phyloP scores from a whole-genome alignment of 2,113 vertebrate species.

The Ivindomyrus marchei region DNA sequence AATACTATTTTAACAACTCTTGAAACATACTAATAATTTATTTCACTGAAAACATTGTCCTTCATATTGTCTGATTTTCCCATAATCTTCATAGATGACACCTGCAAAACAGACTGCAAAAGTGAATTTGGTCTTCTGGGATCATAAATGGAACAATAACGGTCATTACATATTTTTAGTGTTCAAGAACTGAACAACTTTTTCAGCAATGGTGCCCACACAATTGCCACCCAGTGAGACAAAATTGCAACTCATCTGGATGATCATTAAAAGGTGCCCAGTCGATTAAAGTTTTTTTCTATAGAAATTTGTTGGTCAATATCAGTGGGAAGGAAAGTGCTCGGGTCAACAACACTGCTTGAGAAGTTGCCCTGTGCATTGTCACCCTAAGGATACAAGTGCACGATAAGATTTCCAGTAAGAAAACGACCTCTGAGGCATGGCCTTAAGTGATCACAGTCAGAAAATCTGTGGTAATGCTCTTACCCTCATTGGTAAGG shows the following conservation, averaged over 20 bases:
- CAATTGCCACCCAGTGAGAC: not conserved
- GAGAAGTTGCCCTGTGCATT: not conserved
- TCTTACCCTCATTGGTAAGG: not conserved
- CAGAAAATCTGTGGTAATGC: not conserved
- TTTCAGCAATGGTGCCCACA: not conserved
- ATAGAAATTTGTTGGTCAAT: not conserved
- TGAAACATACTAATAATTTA: not conserved
- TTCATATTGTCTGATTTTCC: not conserved
- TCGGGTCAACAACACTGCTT: not conserved
- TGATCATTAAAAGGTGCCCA: not conserved
- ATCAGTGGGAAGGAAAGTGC: not conserved
- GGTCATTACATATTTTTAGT: not conserved
- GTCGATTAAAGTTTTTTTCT: not conserved
- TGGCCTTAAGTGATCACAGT: not conserved
- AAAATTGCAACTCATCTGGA: not conserved
- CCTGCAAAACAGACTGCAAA: slow-evolving; percentile 3
- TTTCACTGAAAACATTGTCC: not conserved
- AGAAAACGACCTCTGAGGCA: not conserved
- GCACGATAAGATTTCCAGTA: not conserved
- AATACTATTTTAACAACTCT: not conserved
- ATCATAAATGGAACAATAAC: not conserved
- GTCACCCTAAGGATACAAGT: not conserved
- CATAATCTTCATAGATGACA: slow-evolving; percentile 21
- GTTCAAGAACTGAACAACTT: not conserved
- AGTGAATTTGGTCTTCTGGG: not conserved